phyloP scores from a whole-genome alignment of 64 coral and sea anemone species.

The Catalaphyllia jardinei region DNA sequence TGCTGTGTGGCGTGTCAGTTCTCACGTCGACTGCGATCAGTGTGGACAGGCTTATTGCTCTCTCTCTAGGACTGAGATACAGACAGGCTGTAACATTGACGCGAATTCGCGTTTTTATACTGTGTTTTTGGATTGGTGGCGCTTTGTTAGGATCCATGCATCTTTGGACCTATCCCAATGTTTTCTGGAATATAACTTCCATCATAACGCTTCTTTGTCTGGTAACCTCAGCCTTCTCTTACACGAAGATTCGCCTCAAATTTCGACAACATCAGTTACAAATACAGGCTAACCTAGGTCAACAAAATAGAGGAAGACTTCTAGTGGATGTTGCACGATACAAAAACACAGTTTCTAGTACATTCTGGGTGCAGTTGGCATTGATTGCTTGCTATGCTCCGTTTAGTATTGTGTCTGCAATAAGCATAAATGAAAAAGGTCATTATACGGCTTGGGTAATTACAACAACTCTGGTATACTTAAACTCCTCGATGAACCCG shows the following conservation, averaged over 20 bases:
- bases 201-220: not conserved
- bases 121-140: not conserved
- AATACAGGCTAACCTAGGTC: not conserved
- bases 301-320: not conserved
- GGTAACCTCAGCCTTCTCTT: not conserved
- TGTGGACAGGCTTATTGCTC: not conserved
- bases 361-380: not conserved
- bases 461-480: not conserved
- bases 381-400: not conserved
- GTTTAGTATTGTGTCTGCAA: not conserved
- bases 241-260: not conserved
- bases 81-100: not conserved
- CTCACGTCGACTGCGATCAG: not conserved
- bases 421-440: not conserved
- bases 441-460: not conserved
- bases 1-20: not conserved
- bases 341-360: not conserved
- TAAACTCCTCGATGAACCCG: no score
- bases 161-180: not conserved
- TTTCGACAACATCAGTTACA: not conserved
- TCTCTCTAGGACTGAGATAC: not conserved
- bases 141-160: not conserved
- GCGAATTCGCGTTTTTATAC: not conserved
- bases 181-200: not conserved
- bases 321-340: not conserved